phyloP scores from a whole-genome alignment of 2,113 vertebrate genomes.

The Scatophagus argus region DNA sequence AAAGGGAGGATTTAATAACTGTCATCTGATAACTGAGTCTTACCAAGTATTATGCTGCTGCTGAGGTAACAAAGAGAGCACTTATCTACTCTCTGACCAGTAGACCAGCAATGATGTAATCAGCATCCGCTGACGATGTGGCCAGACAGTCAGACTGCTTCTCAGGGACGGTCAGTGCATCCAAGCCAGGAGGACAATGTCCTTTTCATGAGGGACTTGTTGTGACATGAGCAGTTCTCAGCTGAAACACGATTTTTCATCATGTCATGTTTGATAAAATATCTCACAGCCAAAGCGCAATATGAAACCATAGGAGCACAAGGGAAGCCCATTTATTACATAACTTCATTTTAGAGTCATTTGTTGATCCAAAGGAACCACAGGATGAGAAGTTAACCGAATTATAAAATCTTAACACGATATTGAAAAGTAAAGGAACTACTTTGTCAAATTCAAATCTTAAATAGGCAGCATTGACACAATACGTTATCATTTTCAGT shows the following conservation, averaged over 20 bases:
- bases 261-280: neutral
- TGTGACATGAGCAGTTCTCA: slow-evolving; percentile 11
- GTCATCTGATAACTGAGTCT: neutral
- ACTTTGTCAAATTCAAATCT: neutral
- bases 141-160: slow-evolving; percentile 50
- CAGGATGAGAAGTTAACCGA: neutral
- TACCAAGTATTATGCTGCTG: neutral
- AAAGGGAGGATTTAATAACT: neutral
- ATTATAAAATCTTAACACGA: too few relatives aligned
- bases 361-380: neutral
- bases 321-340: neutral
- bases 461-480: too few relatives aligned
- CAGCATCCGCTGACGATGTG: slow-evolving; percentile 33
- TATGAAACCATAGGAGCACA: neutral
- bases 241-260: neutral
- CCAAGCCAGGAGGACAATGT: slow-evolving; percentile 43
- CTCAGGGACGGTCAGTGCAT: slow-evolving; percentile 31
- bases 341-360: neutral
- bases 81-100: slow-evolving; percentile 25
- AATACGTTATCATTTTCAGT: too few relatives aligned
- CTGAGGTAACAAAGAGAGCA: slow-evolving; percentile 36
- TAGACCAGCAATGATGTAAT: slow-evolving; percentile 51
- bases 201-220: slow-evolving; percentile 27
- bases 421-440: neutral
- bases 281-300: neutral